Conservation (phyloP, 2,797 vertebrate genomes). For the Gobionotothen gibberifrons region DNA sequence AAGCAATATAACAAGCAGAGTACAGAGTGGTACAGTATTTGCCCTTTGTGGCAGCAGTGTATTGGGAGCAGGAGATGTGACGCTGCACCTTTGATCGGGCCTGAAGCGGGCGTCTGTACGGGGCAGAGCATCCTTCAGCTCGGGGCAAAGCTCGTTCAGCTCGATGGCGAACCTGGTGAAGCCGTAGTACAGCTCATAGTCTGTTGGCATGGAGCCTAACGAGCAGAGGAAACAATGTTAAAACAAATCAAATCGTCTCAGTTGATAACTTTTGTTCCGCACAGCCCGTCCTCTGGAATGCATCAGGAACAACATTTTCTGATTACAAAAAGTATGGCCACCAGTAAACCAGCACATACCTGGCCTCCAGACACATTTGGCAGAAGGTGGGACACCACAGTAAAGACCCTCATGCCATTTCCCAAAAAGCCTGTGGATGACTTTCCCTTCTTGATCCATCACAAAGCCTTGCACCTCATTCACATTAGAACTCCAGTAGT, state of each 20-base stretch:
- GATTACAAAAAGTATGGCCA: neutral
- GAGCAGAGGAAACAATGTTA: constrained; percentile 14
- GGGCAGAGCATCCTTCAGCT: constrained; percentile 94
- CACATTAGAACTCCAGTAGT: constrained; percentile 98
- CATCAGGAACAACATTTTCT: neutral
- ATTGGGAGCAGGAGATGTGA: neutral
- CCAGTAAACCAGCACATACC: constrained; percentile 76
- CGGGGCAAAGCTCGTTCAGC: constrained; percentile 96
- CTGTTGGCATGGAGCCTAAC: constrained; percentile 96
- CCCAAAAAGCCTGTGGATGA: constrained; percentile 95
- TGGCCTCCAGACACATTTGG: constrained; percentile 98
- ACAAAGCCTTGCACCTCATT: constrained; percentile 97
- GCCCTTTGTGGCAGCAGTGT: constrained; percentile 28
- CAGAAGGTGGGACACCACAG: constrained; percentile 95
- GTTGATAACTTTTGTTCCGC: neutral
- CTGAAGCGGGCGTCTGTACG: constrained; percentile 95
- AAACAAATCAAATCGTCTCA: neutral
- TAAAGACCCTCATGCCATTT: constrained; percentile 99
- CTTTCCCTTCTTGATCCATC: constrained; percentile 97
- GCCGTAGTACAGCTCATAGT: constrained; percentile 97
- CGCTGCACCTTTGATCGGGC: constrained; percentile 93
- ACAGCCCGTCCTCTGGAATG: neutral
- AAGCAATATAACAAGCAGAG: neutral
- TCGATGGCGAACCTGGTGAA: constrained; percentile 98
- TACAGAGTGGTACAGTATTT: neutral